A percentile compares a stretch with the other conserved stretches of the same genome.
Conservation (phyloP, 2,888 invertebrate species). For the Agrilus biguttatus region DNA sequence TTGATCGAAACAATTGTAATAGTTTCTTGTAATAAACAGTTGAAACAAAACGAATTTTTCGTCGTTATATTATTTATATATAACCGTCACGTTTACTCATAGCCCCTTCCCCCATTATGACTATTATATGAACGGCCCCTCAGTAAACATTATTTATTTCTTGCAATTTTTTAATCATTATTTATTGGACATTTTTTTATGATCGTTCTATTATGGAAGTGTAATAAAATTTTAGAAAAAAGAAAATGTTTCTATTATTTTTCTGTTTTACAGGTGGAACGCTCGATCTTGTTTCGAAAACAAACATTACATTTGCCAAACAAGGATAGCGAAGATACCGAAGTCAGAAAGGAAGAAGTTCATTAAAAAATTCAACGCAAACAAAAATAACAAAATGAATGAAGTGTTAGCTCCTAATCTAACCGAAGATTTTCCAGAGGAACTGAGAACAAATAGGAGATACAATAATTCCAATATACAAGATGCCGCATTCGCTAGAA, state of each 20-base stretch:
- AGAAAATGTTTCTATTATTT: not conserved
- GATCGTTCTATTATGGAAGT: no score
- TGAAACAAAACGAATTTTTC: no score
- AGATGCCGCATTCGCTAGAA: slow-evolving; percentile 14
- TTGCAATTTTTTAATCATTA: no score
- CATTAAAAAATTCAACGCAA: slow-evolving; percentile 34
- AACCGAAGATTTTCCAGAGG: slow-evolving; percentile 10
- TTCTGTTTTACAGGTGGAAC: slow-evolving; percentile 43
- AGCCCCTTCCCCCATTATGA: no score
- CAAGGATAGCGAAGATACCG: slow-evolving; percentile 38
- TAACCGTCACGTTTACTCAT: no score
- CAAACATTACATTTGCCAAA: slow-evolving; percentile 58
- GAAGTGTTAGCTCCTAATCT: slow-evolving; percentile 36
- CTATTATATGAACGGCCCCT: no score
- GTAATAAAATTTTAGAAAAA: no score
- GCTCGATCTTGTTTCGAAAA: slow-evolving; percentile 46
- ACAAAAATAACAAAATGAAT: slow-evolving; percentile 34
- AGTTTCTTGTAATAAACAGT: no score
- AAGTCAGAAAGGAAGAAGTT: slow-evolving; percentile 35
- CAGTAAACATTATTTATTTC: no score
- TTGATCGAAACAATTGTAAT: no score
- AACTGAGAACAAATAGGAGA: slow-evolving; percentile 4
- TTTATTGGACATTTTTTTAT: no score
- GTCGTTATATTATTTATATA: no score
- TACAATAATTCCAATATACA: slow-evolving; percentile 2